phyloP scores from a whole-genome alignment of 2,888 invertebrate genomes.

The Urechis unicinctus region DNA sequence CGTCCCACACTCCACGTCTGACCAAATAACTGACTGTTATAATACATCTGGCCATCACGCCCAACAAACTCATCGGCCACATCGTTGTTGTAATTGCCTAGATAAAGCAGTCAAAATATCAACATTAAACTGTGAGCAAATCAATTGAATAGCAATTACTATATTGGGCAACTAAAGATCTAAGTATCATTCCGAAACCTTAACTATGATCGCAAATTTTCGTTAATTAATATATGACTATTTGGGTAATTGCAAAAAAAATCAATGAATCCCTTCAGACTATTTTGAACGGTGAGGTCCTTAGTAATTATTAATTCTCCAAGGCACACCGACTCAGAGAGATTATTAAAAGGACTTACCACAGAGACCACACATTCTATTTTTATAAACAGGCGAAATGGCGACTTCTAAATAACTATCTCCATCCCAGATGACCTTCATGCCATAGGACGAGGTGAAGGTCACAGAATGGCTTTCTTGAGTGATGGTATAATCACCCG shows the following conservation, averaged over 20 bases:
- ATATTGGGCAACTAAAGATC: too few species aligned
- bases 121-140: background rate
- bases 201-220: too few species aligned
- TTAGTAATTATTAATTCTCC: too few species aligned
- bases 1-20: slow-evolving; percentile 71
- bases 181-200: too few species aligned
- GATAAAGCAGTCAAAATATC: background rate
- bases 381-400: slow-evolving; percentile 68
- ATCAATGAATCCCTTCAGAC: too few species aligned
- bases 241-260: too few species aligned
- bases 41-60: slow-evolving; percentile 54
- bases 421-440: slow-evolving; percentile 87
- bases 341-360: slow-evolving; percentile 53
- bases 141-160: background rate
- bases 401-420: slow-evolving; percentile 81
- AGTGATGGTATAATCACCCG: slow-evolving; percentile 2
- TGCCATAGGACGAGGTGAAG: slow-evolving; percentile 56
- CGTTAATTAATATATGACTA: too few species aligned
- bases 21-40: slow-evolving; percentile 68
- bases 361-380: slow-evolving; percentile 80
- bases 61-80: slow-evolving; percentile 72
- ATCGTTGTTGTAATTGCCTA: slow-evolving; percentile 74
- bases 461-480: slow-evolving; percentile 49
- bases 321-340: too few species aligned
- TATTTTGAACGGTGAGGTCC: too few species aligned